Evolutionary conservation across 2,888 invertebrate species (phyloP).

Genomic region (Idaea dimidiata): DNA sequence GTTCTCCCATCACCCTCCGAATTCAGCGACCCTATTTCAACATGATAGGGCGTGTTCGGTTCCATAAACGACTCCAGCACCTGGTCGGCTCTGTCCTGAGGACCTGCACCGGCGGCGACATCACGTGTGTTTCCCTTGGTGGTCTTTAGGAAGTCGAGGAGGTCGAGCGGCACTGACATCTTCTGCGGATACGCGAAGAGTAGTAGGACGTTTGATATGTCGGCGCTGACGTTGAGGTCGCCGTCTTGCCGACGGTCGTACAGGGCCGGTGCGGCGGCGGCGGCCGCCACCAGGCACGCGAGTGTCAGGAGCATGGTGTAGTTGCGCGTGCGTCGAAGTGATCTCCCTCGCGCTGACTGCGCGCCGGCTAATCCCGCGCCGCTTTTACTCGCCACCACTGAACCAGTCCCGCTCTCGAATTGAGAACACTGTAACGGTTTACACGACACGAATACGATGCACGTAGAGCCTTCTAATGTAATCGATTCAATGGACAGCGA

Average conservation of each 20-base stretch:
- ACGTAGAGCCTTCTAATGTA: conserved; percentile 1
- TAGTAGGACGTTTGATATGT: conserved; percentile 87
- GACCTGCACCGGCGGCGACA: conserved; percentile 22
- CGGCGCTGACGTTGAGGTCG: conserved; percentile 86
- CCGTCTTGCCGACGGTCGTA: conserved; percentile 90
- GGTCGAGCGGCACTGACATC: conserved; percentile 35
- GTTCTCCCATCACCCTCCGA: conserved; percentile 50
- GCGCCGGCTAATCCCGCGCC: conserved; percentile 53
- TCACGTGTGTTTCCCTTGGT: conserved; percentile 26
- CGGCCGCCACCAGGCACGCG: conserved; percentile 47
- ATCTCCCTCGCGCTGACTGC: conserved; percentile 57
- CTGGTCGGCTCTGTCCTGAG: conserved; percentile 67
- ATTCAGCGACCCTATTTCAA: conserved; percentile 78
- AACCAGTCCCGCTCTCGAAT: conserved; percentile 71
- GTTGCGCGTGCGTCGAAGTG: conserved; percentile 59
- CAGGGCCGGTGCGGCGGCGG: conserved; percentile 53
- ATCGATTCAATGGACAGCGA: conserved; percentile 3
- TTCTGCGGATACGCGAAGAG: conserved; percentile 81
- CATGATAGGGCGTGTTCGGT: conserved; percentile 85
- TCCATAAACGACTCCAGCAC: conserved; percentile 81
- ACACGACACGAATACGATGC: conserved; percentile 52
- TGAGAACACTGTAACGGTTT: conserved; percentile 76
- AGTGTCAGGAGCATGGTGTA: conserved; percentile 58
- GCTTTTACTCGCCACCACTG: conserved; percentile 68
- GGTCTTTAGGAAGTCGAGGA: conserved; percentile 34